Percentiles rank a stretch among this genome's conserved stretches.
These are phyloP conservation scores for Sebastes taczanowskii DNA, from an alignment of 2,797 vertebrate genomes.

Conservation along the genomic window DNA sequence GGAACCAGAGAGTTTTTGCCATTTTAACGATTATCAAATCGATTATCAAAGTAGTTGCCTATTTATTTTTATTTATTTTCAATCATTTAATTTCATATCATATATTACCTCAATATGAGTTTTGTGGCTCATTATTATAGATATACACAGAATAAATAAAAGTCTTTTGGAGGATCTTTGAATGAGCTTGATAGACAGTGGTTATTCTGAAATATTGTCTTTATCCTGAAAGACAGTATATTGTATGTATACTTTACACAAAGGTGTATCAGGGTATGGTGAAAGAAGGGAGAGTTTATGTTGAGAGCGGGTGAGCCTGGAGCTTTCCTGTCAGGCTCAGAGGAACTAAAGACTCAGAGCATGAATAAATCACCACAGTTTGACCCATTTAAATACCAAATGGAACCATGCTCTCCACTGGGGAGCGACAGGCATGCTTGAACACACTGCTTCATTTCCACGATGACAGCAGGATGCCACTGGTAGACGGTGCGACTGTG, in stretches of 20 bases:
- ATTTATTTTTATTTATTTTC: background rate
- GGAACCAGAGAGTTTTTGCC: background rate
- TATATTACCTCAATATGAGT: background rate
- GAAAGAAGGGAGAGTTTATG: slow-evolving; percentile 17
- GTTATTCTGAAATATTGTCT: background rate
- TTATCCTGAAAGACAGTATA: background rate
- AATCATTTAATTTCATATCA: background rate
- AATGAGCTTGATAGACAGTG: background rate
- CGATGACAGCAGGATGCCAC: slow-evolving; percentile 42
- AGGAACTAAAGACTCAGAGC: slow-evolving; percentile 70
- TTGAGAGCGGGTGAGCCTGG: slow-evolving; percentile 30
- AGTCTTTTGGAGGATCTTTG: background rate
- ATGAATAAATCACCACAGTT: slow-evolving; percentile 82
- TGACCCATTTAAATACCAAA: slow-evolving; percentile 84
- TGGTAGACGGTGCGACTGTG: slow-evolving; percentile 21
- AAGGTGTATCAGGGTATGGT: background rate
- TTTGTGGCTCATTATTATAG: background rate
- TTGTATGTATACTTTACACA: background rate
- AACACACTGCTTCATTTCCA: slow-evolving; percentile 67
- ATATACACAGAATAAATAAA: background rate
- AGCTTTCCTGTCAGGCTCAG: slow-evolving; percentile 67
- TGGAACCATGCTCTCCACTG: slow-evolving; percentile 58
- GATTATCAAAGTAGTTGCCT: background rate
- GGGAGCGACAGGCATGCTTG: slow-evolving; percentile 57
- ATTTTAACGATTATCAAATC: background rate